Evolutionary conservation across 2,797 vertebrate species (phyloP), one percentile per base, ranked within the genome.

Genomic region (Myotis pilosus): DNA sequence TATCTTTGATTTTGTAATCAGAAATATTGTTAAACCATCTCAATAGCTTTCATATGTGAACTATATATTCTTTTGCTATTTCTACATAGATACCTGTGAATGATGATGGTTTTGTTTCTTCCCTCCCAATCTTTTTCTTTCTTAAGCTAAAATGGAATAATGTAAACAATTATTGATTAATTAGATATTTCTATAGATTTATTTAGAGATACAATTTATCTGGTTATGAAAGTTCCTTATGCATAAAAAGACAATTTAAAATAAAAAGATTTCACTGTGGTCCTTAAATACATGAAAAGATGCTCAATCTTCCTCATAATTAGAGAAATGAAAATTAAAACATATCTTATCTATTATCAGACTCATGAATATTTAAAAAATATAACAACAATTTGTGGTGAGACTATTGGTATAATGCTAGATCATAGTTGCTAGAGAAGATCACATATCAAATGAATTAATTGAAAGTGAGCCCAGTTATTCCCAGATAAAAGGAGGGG

Each of bases 291-390:
- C 38, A 51, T n/a, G 30, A 71, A 93, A 91, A 87, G 13, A 94
- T 38, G 8, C 36, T 75, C 49, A 20, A 20, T 25, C 13, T 89
- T 62, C 36, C 15, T 89, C 19, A 41, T 8, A 10, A 89, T 68
- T 79, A 83, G 7, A 60, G 5, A 79, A 89, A 60, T 79, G 12
- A 95, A 96, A 89, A 69, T 83, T 87, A 60, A 92, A 92, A n/a
- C 15, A 82, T 53, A 55, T 87, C 62, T 60, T 89, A 66, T 51
- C 38, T 62, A 91, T n/a, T 62, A 87, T 22, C 38, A 64, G 55
- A 44, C 6, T 71, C 53, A 30, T 5, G 15, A 79, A 47, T 90
- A 79, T 69, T 83, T 80, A 75, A 83, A 79, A 92, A 16, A 8
- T 64, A 57, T n/a, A n/a, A 55, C 51, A 80, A 87, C 8, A 62